Evolutionary conservation across 1,140 invertebrate genomes (phyloP).

Genomic region (Epicauta chinensis): DNA sequence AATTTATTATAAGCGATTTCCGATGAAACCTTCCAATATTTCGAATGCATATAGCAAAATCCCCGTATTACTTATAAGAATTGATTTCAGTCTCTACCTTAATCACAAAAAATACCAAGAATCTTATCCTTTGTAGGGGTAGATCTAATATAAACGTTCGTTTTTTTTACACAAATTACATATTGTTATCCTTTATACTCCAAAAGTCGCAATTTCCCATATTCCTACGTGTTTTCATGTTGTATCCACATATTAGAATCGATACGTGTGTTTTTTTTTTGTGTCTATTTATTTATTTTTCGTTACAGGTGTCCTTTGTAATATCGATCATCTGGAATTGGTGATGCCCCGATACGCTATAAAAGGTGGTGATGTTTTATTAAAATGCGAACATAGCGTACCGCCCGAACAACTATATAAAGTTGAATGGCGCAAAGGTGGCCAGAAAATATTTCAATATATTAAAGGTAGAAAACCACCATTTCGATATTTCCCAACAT

Average conservation of each 20-base stretch:
- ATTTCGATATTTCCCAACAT: conserved; percentile 57
- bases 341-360: conserved; percentile 40
- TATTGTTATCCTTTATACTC: no score
- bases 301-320: conserved; percentile 35
- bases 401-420: conserved; percentile 56
- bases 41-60: no score
- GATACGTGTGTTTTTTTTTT: conserved; percentile 1
- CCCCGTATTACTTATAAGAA: no score
- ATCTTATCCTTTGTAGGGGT: no score
- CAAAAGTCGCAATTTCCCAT: no score
- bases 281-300: conserved; percentile 3
- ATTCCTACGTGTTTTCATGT: no score
- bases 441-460: conserved; percentile 72
- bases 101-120: no score
- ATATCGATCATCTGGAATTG: conserved; percentile 38
- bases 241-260: background rate
- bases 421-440: conserved; percentile 67
- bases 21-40: no score
- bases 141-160: no score
- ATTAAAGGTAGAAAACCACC: conserved; percentile 67
- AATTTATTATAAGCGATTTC: no score
- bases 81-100: no score
- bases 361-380: conserved; percentile 44
- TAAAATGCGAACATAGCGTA: conserved; percentile 58
- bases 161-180: no score